Evolutionary conservation across 2,797 vertebrate genomes (phyloP).

Genomic region (Sebastes diaconus): DNA sequence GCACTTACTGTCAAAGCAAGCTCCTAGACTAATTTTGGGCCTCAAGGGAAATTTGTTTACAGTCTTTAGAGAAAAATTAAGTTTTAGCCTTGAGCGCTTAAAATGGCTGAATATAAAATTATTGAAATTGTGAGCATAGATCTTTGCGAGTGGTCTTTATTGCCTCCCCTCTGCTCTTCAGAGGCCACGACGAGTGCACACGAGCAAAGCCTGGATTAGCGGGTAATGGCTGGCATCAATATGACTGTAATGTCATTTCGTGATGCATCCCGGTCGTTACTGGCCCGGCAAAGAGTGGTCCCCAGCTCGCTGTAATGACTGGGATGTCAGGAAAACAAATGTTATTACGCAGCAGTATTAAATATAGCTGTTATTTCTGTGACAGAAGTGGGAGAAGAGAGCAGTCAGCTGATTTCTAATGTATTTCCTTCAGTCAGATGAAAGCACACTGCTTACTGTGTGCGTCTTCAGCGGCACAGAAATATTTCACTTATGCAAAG

Average conservation of each 20-base stretch:
- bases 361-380: slow-evolving; percentile 77
- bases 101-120: slow-evolving; percentile 81
- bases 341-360: slow-evolving; percentile 72
- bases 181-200: slow-evolving; percentile 72
- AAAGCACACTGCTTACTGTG: slow-evolving; percentile 9
- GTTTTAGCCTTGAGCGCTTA: slow-evolving; percentile 75
- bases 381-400: slow-evolving; percentile 60
- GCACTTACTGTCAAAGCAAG: slow-evolving; percentile 67
- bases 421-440: slow-evolving; percentile 36
- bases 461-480: not conserved
- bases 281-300: slow-evolving; percentile 67
- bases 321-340: slow-evolving; percentile 80
- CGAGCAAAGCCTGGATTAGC: slow-evolving; percentile 69
- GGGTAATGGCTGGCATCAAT: slow-evolving; percentile 85
- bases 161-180: slow-evolving; percentile 67
- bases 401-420: slow-evolving; percentile 66
- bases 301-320: slow-evolving; percentile 74
- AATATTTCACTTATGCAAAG: slow-evolving; percentile 8
- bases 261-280: slow-evolving; percentile 81
- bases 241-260: slow-evolving; percentile 84
- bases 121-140: slow-evolving; percentile 81
- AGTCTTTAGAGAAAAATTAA: slow-evolving; percentile 67
- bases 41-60: slow-evolving; percentile 74
- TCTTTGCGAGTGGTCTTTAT: slow-evolving; percentile 83
- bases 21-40: slow-evolving; percentile 55